Evolutionary conservation across 2,113 vertebrate genomes (phyloP).

Genomic region (Passer montanus): DNA sequence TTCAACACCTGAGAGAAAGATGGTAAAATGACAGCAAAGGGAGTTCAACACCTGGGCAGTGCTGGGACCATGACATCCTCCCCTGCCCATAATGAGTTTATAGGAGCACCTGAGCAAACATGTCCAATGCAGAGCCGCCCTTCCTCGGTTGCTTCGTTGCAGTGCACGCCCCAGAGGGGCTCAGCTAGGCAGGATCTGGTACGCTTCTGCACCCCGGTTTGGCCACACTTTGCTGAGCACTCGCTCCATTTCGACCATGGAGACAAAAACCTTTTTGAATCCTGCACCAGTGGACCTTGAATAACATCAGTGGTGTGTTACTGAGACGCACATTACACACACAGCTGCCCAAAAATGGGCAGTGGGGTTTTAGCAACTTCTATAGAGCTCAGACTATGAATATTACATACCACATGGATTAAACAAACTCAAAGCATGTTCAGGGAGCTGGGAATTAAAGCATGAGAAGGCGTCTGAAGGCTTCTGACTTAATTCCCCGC

Average conservation of each 20-base stretch:
- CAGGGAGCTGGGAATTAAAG: slow-evolving; percentile 19
- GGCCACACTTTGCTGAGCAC: slow-evolving; percentile 86
- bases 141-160: slow-evolving; percentile 83
- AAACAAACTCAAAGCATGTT: background rate
- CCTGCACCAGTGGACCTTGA: slow-evolving; percentile 68
- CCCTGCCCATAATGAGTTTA: background rate
- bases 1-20: background rate
- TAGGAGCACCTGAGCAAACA: slow-evolving; percentile 76
- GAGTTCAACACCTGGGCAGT: fast-evolving
- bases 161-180: slow-evolving; percentile 71
- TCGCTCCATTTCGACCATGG: slow-evolving; percentile 90
- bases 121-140: slow-evolving; percentile 82
- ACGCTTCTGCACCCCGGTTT: slow-evolving; percentile 84
- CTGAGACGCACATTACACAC: fast-evolving
- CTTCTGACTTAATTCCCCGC: background rate
- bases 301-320: slow-evolving; percentile 12
- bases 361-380: background rate
- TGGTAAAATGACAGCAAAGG: background rate
- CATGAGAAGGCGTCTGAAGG: background rate
- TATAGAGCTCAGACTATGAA: background rate
- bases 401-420: background rate
- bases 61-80: background rate
- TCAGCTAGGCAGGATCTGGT: slow-evolving; percentile 82
- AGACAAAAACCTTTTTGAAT: slow-evolving; percentile 78
- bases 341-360: fast-evolving